Evolutionary conservation across 2,797 vertebrate genomes (phyloP), one percentile per base, ranked within the genome.

Genomic region (Nyctibius grandis): DNA sequence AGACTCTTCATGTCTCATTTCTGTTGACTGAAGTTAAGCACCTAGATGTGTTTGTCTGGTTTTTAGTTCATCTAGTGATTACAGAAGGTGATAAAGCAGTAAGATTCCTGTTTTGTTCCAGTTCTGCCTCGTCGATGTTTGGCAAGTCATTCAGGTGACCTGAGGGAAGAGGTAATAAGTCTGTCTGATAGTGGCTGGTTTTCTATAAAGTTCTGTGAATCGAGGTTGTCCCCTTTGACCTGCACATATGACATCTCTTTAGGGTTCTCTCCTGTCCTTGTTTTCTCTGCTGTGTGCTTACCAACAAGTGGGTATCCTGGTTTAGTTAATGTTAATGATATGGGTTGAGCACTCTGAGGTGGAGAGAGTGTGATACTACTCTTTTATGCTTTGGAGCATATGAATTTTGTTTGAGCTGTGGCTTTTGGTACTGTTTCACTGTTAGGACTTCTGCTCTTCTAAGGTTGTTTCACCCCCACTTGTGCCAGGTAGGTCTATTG

Each of bases 241-340:
- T 45, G 33, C 29, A 7, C 21, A 0, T 8, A 0, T 0, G 6
- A 4, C 26, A 16, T 45, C 53, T 33, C 56, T 34, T 53, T 42
- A n/a, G 61, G 57, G 26, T 64, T 87, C 57, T 85, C 50, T 73
- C 15, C 50, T 76, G 85, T 3, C 68, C 73, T 60, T 78, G 54
- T 85, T 86, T 56, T 6, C 68, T 48, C 44, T 70, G 64, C 59
- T n/a, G 0, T 6, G 38, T 63, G 68, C 84, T 95, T 67, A 28
- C 85, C 82, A 78, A 48, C 85, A 84, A 88, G 85, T 54, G 73
- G 73, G 20, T 88, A 56, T n/a, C 91, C 91, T 90, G 96, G 54
- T 91, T 76, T 93, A 63, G 73, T 86, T 93, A 51, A 14, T 12
- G 29, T 22, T 44, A 29, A 6, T 26, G 12, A 2, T 21, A 12